These are phyloP conservation scores for Synchiropus splendidus DNA, from an alignment of 2,113 vertebrate species.

Conservation along the genomic window DNA sequence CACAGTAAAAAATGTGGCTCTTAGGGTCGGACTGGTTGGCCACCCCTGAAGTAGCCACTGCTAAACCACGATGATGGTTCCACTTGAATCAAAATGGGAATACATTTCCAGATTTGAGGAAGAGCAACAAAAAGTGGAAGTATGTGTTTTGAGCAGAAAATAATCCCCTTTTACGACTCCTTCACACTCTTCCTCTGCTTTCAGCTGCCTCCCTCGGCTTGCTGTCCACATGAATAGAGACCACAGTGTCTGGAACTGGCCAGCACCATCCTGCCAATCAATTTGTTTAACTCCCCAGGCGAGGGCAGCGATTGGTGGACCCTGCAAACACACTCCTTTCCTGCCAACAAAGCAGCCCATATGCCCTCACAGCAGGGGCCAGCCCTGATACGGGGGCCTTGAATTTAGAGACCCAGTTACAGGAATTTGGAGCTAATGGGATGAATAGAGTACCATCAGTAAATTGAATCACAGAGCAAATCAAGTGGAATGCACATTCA, in stretches of 20 bases:
- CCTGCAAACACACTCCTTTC: conserved; percentile 55
- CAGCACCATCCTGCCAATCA: conserved; percentile 63
- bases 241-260: conserved; percentile 49
- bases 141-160: conserved; percentile 8
- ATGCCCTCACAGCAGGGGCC: conserved; percentile 64
- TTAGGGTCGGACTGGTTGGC: too few relatives aligned
- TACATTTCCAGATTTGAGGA: conserved; percentile 1
- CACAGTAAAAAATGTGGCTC: too few relatives aligned
- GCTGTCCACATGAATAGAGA: conserved; percentile 36
- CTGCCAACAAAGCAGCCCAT: conserved; percentile 64
- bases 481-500: conserved; percentile 55
- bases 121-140: conserved; percentile 16
- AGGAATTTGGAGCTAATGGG: conserved; percentile 61
- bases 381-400: conserved; percentile 45
- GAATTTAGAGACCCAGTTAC: conserved; percentile 57
- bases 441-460: conserved; percentile 59
- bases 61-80: too few relatives aligned
- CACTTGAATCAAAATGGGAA: neutral
- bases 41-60: too few relatives aligned
- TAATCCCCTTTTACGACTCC: conserved; percentile 8
- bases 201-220: conserved; percentile 25
- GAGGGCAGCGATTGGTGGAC: conserved; percentile 60
- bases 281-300: conserved; percentile 72
- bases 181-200: conserved; percentile 9
- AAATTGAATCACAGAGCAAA: conserved; percentile 50